A percentile compares a stretch with the other conserved stretches of the same genome.
These are phyloP conservation scores for Choristoneura fumiferana DNA, from an alignment of 1,140 invertebrate species.

Conservation along the genomic window DNA sequence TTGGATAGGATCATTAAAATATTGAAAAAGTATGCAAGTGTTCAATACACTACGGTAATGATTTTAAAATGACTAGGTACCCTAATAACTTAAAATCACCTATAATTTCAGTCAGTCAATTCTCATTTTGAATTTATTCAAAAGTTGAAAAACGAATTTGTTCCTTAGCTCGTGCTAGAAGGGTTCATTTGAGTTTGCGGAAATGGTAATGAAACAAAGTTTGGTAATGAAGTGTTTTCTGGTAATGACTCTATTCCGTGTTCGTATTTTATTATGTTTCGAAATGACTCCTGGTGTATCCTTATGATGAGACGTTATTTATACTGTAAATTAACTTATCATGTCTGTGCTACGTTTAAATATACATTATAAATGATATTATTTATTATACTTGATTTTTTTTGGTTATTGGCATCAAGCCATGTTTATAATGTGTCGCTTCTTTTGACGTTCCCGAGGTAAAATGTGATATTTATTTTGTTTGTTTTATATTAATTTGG, in stretches of 20 bases:
- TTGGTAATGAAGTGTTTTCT: conserved; percentile 16
- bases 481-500: too few species aligned
- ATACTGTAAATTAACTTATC: background rate
- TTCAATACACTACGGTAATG: background rate
- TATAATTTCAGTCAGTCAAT: conserved; percentile 3
- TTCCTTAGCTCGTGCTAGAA: background rate
- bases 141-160: background rate
- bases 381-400: too few species aligned
- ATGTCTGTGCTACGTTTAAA: too few species aligned
- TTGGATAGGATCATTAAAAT: too few species aligned
- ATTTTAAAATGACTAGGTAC: conserved; percentile 2
- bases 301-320: background rate
- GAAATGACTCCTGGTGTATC: background rate
- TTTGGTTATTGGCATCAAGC: too few species aligned
- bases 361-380: too few species aligned
- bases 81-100: background rate
- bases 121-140: background rate
- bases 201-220: conserved; percentile 18
- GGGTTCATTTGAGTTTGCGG: background rate
- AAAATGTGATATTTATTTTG: too few species aligned
- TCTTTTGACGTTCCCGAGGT: too few species aligned
- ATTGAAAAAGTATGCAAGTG: too few species aligned
- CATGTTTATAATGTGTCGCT: too few species aligned
- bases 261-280: background rate
- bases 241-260: conserved; percentile 44